These are phyloP conservation scores for Leptobrachium ailaonicum DNA, from an alignment of 2,113 vertebrate genomes.

Conservation along the genomic window DNA sequence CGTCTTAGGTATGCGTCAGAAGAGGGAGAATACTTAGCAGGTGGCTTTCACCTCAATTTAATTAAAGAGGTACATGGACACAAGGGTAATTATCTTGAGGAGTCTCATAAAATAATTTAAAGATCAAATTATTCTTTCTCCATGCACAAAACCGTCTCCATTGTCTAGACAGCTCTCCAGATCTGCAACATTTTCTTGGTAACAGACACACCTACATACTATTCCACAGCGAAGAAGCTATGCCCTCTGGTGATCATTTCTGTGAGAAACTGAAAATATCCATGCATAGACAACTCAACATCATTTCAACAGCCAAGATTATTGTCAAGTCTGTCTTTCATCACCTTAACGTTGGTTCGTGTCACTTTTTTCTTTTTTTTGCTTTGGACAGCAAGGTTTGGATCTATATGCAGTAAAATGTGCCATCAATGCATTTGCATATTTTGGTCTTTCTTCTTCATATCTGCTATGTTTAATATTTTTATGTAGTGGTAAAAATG, in stretches of 20 bases:
- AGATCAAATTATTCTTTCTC: slow-evolving; percentile 16
- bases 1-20: slow-evolving; percentile 18
- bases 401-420: too few species aligned
- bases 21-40: slow-evolving; percentile 6
- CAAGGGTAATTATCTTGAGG: slow-evolving; percentile 20
- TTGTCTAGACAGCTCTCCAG: slow-evolving; percentile 38
- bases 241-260: slow-evolving; percentile 48
- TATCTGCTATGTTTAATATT: too few species aligned
- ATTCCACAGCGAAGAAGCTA: slow-evolving; percentile 42
- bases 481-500: too few species aligned
- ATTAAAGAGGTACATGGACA: slow-evolving; percentile 22
- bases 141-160: slow-evolving; percentile 28
- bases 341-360: too few species aligned
- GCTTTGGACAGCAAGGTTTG: too few species aligned
- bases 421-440: too few species aligned
- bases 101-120: slow-evolving; percentile 29
- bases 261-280: slow-evolving; percentile 22
- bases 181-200: slow-evolving; percentile 45
- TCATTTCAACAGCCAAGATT: background rate
- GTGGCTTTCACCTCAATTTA: slow-evolving; percentile 19
- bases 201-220: slow-evolving; percentile 42
- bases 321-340: background rate
- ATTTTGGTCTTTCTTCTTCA: too few species aligned
- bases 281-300: background rate
- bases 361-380: too few species aligned